Evolutionary conservation across 1,140 invertebrate genomes (phyloP).

Genomic region (Leptonema lineaticorne): DNA sequence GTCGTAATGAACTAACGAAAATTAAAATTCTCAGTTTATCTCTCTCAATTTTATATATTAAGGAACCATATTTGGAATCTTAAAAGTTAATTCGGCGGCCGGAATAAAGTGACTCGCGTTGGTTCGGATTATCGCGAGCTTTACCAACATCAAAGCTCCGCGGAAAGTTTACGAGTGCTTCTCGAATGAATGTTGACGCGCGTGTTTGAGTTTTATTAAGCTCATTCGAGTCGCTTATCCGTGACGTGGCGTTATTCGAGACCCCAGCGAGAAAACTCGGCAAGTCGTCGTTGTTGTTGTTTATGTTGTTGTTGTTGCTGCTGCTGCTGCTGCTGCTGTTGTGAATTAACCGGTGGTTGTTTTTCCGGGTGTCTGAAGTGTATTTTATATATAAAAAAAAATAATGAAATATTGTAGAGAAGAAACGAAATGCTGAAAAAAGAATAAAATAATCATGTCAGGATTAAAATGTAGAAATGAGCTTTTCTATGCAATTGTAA

Average conservation of each 20-base stretch:
- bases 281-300: neutral
- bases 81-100: neutral
- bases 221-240: neutral
- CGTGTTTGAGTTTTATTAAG: neutral
- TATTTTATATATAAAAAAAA: neutral
- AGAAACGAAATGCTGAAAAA: neutral
- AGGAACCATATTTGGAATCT: neutral
- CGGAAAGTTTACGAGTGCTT: neutral
- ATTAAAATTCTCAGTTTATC: no score
- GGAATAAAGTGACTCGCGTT: neutral
- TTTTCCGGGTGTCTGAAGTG: neutral
- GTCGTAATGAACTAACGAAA: no score
- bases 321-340: no score
- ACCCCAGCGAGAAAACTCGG: neutral
- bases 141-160: neutral
- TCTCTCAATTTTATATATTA: no score
- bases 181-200: neutral
- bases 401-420: neutral
- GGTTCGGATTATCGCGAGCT: neutral
- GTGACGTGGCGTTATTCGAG: neutral
- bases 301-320: no score
- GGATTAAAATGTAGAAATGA: no score
- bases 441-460: no score
- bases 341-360: neutral
- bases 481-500: no score